Base-by-base conservation (phyloP, 1,140 invertebrate genomes). In the Diplogasteroides magnus region DNA sequence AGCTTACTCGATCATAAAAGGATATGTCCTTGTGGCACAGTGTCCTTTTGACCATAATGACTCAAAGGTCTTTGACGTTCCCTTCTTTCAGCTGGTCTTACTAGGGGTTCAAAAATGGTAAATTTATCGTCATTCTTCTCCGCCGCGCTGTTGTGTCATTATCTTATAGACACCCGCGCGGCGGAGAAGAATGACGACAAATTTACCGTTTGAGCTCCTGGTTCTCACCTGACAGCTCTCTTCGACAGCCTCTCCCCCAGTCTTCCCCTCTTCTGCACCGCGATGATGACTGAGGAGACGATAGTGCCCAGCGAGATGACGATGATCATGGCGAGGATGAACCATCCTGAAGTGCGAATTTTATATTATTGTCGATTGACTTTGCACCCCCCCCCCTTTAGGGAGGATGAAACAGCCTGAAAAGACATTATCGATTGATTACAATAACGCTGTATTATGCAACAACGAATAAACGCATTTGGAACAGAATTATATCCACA, bases 291-390 rank as follows among this genome's bases (percentile, higher is more conserved):
- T 15, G 75, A 75, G 31, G 80, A 82, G 14, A 77, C 77, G 3
- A 81, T 66, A 25, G 79, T 81, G 19, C 79, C 79, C 13, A 77
- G 69, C n/a, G 77, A 79, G 61, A 80, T 76, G 26, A 77, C 72
- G 29, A 81, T 67, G 32, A 81, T 81, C 79, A 81, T 81, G 14
- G 78, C 79, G 32, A 81, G 61, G 62, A 81, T 82, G 58, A 81
- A 81, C 78, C 78, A 79, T 55, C 74, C 71, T 78, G 60, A 64
- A 77, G n/a, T n/a, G n/a, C n/a, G n/a, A 74, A 19, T n/a, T 73
- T 28, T 11, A 23, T 27, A 14, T 56, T 56, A 23, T 56, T 56
- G 48, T 14, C 13, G 13, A 11, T 61, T 59, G 55, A 11, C 1
- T 55, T 61, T 61, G 57, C 1, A 13, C 15, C 15, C n/a, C 1